phyloP scores from a whole-genome alignment of 1,140 invertebrate genomes.

The Ephestia elutella region DNA sequence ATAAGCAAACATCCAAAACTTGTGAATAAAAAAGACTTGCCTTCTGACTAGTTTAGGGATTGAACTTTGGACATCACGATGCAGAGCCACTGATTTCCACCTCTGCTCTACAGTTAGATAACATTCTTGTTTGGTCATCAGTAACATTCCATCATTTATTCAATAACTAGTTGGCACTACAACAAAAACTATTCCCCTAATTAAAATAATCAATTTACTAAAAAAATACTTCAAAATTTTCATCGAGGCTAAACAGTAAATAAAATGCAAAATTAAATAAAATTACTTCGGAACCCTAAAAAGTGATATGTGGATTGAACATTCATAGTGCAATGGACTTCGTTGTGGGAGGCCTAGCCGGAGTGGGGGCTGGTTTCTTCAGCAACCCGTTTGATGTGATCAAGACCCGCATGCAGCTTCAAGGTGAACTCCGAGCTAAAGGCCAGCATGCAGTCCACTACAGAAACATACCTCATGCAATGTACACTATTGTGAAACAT shows the following conservation, averaged over 20 bases:
- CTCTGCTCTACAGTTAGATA: too few species aligned
- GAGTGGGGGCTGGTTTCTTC: conserved; percentile 80
- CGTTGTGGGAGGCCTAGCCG: conserved; percentile 79
- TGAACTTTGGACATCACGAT: too few species aligned
- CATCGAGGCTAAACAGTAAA: too few species aligned
- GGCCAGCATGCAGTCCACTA: conserved; percentile 80
- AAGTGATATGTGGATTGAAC: conserved; percentile 1
- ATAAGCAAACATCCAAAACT: not conserved
- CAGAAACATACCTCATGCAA: conserved; percentile 83
- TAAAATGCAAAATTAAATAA: not conserved
- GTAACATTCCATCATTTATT: too few species aligned
- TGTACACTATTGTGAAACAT: conserved; percentile 78
- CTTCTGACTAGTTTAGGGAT: too few species aligned
- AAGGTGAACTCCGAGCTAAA: conserved; percentile 86
- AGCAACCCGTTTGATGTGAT: conserved; percentile 84
- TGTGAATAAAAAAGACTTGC: too few species aligned
- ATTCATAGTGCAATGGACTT: conserved; percentile 77
- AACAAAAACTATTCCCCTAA: too few species aligned
- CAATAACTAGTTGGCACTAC: too few species aligned
- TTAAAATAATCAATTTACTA: too few species aligned
- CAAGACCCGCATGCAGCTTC: conserved; percentile 91
- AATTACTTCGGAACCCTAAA: not conserved
- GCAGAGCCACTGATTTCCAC: too few species aligned
- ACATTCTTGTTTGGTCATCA: too few species aligned
- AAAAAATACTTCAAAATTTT: too few species aligned